phyloP scores from a whole-genome alignment of 30 jellyfish, hydroid and myxozoan species.

The Cassiopea andromeda region DNA sequence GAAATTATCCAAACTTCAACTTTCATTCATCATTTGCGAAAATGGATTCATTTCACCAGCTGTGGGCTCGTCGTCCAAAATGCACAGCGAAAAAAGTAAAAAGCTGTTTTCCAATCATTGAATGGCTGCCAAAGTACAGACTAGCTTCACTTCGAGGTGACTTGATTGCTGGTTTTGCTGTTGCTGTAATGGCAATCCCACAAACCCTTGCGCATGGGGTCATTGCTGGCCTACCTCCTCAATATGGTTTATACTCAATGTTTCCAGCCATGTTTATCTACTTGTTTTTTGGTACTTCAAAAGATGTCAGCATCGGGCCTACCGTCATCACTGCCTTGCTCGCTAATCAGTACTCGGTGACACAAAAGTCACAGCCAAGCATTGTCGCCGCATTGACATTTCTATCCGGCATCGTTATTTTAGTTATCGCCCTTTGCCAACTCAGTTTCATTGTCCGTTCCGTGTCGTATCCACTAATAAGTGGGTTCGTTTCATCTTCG shows the following conservation, averaged over 20 bases:
- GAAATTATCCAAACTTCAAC: no score
- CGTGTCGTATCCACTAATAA: constrained; percentile 78
- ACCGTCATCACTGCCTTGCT: constrained; percentile 86
- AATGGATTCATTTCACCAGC: background rate
- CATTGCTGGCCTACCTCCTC: constrained; percentile 83
- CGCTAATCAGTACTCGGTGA: constrained; percentile 54
- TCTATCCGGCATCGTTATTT: constrained; percentile 67
- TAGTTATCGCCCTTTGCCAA: constrained; percentile 69
- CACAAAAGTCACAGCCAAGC: constrained; percentile 40
- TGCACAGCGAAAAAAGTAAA: constrained; percentile 17
- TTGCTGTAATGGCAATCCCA: constrained; percentile 81
- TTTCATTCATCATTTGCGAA: background rate
- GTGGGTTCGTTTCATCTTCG: constrained; percentile 95
- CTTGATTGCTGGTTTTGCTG: constrained; percentile 77
- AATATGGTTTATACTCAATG: constrained; percentile 80
- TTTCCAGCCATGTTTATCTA: constrained; percentile 79
- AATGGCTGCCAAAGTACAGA: constrained; percentile 76
- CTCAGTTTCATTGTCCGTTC: constrained; percentile 81
- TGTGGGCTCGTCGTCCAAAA: constrained; percentile 27
- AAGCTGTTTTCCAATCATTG: constrained; percentile 59
- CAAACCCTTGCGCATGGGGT: constrained; percentile 83
- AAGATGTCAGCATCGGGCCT: constrained; percentile 84
- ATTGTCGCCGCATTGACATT: constrained; percentile 82
- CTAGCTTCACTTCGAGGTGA: constrained; percentile 67
- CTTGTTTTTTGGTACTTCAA: constrained; percentile 78